Evolutionary conservation across 2,113 vertebrate genomes (phyloP), one percentile per base, ranked within the genome.

Genomic region (Brienomyrus brachyistius): DNA sequence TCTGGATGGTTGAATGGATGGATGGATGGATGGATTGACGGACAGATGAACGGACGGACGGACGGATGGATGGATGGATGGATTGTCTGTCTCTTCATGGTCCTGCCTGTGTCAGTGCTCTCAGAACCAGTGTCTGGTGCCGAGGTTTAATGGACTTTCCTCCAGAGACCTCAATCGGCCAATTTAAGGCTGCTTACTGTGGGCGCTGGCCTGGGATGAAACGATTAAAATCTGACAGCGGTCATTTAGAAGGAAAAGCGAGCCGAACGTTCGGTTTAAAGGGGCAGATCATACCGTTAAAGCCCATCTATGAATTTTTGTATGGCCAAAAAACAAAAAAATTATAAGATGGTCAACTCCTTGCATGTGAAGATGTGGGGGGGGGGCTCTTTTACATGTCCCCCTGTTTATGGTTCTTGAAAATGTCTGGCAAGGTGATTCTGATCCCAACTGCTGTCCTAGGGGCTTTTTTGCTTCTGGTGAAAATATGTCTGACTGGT

Each of bases 401-500:
- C 59, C 23, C 66, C 40, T 2, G 47, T 56, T 90, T 52, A 43
- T 11, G 48, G 84, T 52, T 50, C 11, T 43, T 17, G 27, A 70
- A 19, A 19, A 87, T 17, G 5, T 17, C n/a, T 2, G 23, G 10
- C 66, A 47, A 90, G 47, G 40, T 47, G 50, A 48, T 87, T 82
- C 40, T 50, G 35, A 5, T 47, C 48, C 52, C 50, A 59, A 35
- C 23, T 62, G 35, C 8, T 31, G 31, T 82, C 15, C 35, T 47
- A 50, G n/a, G 9, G 50, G 4, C 23, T 80, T 80, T 90, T 88
- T 59, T 17, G 84, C 74, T 88, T 54, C 66, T 86, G 45, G 35
- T 62, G 74, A 6, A 82, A 90, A 87, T 66, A 86, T 90, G 62
- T 59, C 45, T 27, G 31, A 52, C 82, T 87, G 66, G 59, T 86